Conservation (phyloP, 2,797 vertebrate genomes). For the Rachycentron canadum region DNA sequence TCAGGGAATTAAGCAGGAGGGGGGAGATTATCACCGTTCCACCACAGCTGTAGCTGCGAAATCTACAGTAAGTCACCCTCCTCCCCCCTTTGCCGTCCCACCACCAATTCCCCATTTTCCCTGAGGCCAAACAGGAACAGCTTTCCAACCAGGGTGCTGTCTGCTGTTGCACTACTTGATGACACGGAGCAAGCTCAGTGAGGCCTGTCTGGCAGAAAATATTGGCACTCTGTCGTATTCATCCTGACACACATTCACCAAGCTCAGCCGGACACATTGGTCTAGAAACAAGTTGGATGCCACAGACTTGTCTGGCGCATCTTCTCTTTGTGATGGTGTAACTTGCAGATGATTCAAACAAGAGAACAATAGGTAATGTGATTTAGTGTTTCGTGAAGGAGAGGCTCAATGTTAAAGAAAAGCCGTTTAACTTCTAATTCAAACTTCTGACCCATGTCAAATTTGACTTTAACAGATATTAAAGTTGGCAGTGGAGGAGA, state of each 20-base stretch:
- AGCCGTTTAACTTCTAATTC: conserved; percentile 36
- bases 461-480: conserved; percentile 28
- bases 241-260: conserved; percentile 63
- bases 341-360: conserved; percentile 7
- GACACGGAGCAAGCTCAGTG: conserved; percentile 36
- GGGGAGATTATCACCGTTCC: conserved; percentile 70
- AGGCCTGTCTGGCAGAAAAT: conserved; percentile 53
- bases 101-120: conserved; percentile 43
- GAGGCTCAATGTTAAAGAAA: neutral
- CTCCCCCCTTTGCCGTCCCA: neutral
- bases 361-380: conserved; percentile 18
- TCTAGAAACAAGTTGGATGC: conserved; percentile 45
- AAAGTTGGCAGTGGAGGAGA: conserved; percentile 2
- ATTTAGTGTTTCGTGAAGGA: conserved; percentile 16
- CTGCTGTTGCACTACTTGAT: conserved; percentile 50
- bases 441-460: conserved; percentile 23
- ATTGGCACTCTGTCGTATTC: conserved; percentile 52
- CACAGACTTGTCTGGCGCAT: conserved; percentile 17
- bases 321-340: conserved; percentile 10
- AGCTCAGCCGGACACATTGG: conserved; percentile 54
- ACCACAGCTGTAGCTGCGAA: conserved; percentile 77
- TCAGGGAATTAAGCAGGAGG: conserved; percentile 80
- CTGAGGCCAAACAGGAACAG: conserved; percentile 61
- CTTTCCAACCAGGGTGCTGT: conserved; percentile 56
- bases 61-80: conserved; percentile 72